phyloP scores from a whole-genome alignment of 2,797 vertebrate species.

The Furcifer pardalis region DNA sequence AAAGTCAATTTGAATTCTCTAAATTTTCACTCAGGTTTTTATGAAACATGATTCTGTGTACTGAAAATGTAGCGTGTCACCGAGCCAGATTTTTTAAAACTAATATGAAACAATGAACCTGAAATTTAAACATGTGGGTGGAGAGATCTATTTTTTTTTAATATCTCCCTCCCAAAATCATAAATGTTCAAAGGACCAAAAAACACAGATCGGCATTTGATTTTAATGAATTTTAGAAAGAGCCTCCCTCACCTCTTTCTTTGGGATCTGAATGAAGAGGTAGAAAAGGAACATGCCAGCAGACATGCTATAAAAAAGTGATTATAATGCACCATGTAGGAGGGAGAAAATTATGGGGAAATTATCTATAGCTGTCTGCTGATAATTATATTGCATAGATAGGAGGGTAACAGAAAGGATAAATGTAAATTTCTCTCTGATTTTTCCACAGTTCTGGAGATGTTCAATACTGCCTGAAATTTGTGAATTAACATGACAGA shows the following conservation, averaged over 20 bases:
- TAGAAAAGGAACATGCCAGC: slow-evolving; percentile 23
- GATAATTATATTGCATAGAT: slow-evolving; percentile 54
- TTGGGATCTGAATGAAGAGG: not conserved
- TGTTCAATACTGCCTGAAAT: slow-evolving; percentile 37
- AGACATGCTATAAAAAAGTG: slow-evolving; percentile 34
- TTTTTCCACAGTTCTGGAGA: slow-evolving; percentile 31
- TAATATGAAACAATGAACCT: slow-evolving; percentile 8
- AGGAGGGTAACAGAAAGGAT: slow-evolving; percentile 51
- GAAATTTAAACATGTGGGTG: not conserved
- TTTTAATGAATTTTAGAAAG: slow-evolving; percentile 48
- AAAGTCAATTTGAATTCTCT: no score
- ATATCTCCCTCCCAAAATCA: no score
- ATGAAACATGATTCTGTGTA: not conserved
- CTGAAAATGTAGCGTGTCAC: not conserved
- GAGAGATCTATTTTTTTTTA: not conserved
- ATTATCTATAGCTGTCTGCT: slow-evolving; percentile 54
- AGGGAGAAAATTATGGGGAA: slow-evolving; percentile 66
- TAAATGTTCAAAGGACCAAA: not conserved
- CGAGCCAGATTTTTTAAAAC: not conserved
- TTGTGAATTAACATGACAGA: slow-evolving; percentile 35
- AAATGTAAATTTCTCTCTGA: slow-evolving; percentile 53
- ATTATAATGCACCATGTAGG: slow-evolving; percentile 55
- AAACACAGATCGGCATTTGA: not conserved
- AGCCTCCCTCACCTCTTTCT: not conserved
- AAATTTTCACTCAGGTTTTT: no score